A percentile compares a stretch with the other conserved stretches of the same genome.
These are phyloP conservation scores for Catocala nupta DNA, from an alignment of 2,888 invertebrate species.

Conservation along the genomic window DNA sequence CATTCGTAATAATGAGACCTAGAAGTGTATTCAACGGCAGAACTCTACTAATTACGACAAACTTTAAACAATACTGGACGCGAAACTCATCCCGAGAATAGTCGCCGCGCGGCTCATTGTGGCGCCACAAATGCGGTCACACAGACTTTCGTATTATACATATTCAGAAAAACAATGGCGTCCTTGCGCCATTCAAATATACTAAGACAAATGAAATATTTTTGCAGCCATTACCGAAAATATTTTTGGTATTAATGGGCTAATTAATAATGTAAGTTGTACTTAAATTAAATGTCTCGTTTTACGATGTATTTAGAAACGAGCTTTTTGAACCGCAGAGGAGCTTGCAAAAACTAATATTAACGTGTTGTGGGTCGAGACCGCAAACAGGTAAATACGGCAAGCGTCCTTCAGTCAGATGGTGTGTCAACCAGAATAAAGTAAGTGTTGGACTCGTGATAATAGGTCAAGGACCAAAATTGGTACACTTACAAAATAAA, in stretches of 20 bases:
- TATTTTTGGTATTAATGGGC: slow-evolving; percentile 14
- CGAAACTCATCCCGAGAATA: slow-evolving; percentile 84
- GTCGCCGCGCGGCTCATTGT: slow-evolving; percentile 82
- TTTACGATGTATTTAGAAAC: slow-evolving; percentile 1
- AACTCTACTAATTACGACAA: slow-evolving; percentile 86
- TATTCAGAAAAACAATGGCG: slow-evolving; percentile 84
- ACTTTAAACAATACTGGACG: slow-evolving; percentile 87
- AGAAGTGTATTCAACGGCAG: slow-evolving; percentile 80
- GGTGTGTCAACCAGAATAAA: not conserved
- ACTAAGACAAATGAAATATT: slow-evolving; percentile 79
- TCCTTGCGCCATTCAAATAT: slow-evolving; percentile 79
- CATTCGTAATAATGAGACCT: slow-evolving; percentile 76
- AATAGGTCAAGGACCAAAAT: not conserved
- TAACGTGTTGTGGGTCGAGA: slow-evolving; percentile 1
- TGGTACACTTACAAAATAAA: too few species aligned
- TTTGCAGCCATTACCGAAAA: slow-evolving; percentile 56
- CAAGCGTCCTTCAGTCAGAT: slow-evolving; percentile 1
- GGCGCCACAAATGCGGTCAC: slow-evolving; percentile 83
- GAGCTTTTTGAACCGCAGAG: not conserved
- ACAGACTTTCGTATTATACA: slow-evolving; percentile 82
- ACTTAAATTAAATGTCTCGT: not conserved
- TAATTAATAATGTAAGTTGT: not conserved
- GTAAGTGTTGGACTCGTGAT: not conserved
- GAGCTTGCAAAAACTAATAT: slow-evolving; percentile 3
- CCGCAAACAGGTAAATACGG: slow-evolving; percentile 10